These are phyloP conservation scores for Aplidium turbinatum DNA, from an alignment of 23 tunicate genomes.

Conservation along the genomic window DNA sequence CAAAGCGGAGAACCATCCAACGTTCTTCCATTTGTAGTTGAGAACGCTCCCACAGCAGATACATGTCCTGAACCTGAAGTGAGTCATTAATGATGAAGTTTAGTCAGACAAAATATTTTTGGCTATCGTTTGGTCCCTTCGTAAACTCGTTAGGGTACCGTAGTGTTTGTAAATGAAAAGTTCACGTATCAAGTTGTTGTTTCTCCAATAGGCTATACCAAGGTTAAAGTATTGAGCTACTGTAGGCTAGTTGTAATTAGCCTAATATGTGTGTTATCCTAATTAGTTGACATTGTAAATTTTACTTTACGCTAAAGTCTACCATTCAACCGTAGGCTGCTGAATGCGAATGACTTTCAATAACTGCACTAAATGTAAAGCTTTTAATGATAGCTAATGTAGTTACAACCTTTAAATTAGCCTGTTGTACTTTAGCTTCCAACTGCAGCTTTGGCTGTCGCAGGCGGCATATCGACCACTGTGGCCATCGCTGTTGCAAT, in stretches of 20 bases:
- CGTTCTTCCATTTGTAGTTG: conserved; percentile 39
- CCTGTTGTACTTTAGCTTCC: not conserved
- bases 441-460: conserved; percentile 7
- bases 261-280: too few species aligned
- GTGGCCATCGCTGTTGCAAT: conserved; percentile 64
- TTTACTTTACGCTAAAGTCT: not conserved
- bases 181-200: too few species aligned
- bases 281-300: too few species aligned
- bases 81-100: too few species aligned
- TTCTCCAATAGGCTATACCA: too few species aligned
- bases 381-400: not conserved
- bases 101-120: not conserved
- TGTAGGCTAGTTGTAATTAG: too few species aligned
- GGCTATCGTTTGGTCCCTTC: too few species aligned
- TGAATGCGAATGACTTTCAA: too few species aligned
- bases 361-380: not conserved
- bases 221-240: too few species aligned
- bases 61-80: conserved; percentile 36
- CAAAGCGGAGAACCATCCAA: conserved; percentile 52
- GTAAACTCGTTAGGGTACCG: too few species aligned
- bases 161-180: too few species aligned
- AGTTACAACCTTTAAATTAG: not conserved
- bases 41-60: conserved; percentile 11
- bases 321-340: not conserved
- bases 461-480: conserved; percentile 38